Base-by-base conservation (phyloP, 2,888 invertebrate genomes). In the Drosophila nr. perissopoda region DNA sequence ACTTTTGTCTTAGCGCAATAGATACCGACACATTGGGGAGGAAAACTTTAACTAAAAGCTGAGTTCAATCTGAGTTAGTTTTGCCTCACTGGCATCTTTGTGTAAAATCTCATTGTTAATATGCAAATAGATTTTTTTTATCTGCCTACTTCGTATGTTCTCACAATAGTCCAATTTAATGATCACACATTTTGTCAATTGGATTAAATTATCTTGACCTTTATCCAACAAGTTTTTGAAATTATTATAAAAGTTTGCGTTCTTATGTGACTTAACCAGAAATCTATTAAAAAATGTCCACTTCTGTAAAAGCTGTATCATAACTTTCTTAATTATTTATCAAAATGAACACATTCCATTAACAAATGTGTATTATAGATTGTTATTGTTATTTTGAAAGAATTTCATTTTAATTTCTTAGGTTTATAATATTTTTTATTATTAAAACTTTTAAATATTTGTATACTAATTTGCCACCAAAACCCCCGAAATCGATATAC, bases 131-230 rank as follows among this genome's bases (percentile, higher is more conserved):
- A 52, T 53, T 51, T 52, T 52, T 31, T 58, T 51, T 42, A n/a
- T 49, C 34, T 21, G 31, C 27, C 36, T 52, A 16, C 51, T n/a
- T 21, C 21, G 40, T 29, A 21, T 25, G 38, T 33, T 25, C 34
- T 18, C 52, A 71, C 60, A 74, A 74, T 60, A 48, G 65, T 27
- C 56, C 77, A 72, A 74, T 76, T 74, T 53, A 72, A 56, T 31
- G 10, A 38, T 48, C 46, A 38, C 46, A 57, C 49, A 38, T 51
- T 52, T 16, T 49, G 42, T 53, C 58, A 74, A 76, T 74, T 74
- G 64, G 56, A 57, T 48, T 77, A n/a, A 76, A 77, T 76, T 74
- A 64, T 59, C 2, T 7, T 27, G 49, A 59, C 27, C 66, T 31
- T 33, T 40, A 27, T 13, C 2, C 8, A 46, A 25, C n/a, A 53